Evolutionary conservation across 2,888 invertebrate species (phyloP).

Genomic region (Melolontha melolontha): DNA sequence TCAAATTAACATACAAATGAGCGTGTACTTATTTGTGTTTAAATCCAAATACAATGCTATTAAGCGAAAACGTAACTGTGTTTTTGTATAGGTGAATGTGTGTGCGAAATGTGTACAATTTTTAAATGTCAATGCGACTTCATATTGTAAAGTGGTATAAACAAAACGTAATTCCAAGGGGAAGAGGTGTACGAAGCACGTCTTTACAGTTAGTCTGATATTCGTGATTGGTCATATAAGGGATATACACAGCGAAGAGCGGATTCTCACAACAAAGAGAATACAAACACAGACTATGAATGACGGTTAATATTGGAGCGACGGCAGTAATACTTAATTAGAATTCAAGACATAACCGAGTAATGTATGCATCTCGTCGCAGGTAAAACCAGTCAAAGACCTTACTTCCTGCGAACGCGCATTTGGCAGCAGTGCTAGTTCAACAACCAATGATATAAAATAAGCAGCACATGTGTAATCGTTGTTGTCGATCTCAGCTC

Average conservation of each 20-base stretch:
- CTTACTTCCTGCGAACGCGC: constrained; percentile 49
- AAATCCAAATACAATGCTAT: constrained; percentile 20
- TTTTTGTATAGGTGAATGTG: not conserved
- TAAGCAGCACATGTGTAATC: constrained; percentile 38
- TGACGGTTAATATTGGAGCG: constrained; percentile 47
- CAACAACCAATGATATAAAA: constrained; percentile 41
- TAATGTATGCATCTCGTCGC: constrained; percentile 51
- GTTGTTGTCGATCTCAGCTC: constrained; percentile 29
- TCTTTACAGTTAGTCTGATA: constrained; percentile 41
- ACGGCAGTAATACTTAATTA: constrained; percentile 47
- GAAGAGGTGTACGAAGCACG: constrained; percentile 26
- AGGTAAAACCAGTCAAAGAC: constrained; percentile 50
- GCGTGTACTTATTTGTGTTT: constrained; percentile 32
- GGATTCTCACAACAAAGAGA: constrained; percentile 19
- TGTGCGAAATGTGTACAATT: constrained; percentile 6
- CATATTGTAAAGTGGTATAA: constrained; percentile 33
- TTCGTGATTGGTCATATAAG: constrained; percentile 41
- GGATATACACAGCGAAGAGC: constrained; percentile 29
- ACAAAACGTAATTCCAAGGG: constrained; percentile 26
- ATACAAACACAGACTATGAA: constrained; percentile 45
- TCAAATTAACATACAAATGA: constrained; percentile 37
- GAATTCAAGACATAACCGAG: constrained; percentile 49
- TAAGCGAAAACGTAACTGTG: constrained; percentile 2
- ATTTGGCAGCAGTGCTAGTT: constrained; percentile 49
- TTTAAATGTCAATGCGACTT: constrained; percentile 19